A percentile compares a stretch with the other conserved stretches of the same genome.
Evolutionary conservation across 1,140 invertebrate species (phyloP).

Genomic region (Drosophila bifasciata): DNA sequence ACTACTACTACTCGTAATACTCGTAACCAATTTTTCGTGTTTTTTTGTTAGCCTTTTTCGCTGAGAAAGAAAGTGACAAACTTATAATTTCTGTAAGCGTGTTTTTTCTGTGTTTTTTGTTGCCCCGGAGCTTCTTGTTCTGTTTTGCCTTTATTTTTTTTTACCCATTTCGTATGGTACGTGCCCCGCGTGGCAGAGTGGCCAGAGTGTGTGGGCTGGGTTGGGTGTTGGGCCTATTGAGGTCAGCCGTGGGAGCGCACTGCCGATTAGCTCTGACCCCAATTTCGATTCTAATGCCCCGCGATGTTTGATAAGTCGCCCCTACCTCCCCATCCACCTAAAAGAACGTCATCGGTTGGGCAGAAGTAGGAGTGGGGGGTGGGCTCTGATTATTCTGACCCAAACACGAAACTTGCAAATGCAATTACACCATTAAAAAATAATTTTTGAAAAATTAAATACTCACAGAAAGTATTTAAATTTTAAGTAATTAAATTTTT

Average conservation of each 20-base stretch:
- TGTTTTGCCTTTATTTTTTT: constrained; percentile 15
- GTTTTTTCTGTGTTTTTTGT: constrained; percentile 1
- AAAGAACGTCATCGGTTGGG: no score
- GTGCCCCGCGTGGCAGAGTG: constrained; percentile 36
- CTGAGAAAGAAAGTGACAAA: constrained; percentile 34
- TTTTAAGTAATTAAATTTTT: no score
- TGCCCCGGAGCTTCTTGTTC: constrained; percentile 32
- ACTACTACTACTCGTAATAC: no score
- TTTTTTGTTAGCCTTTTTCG: constrained; percentile 4
- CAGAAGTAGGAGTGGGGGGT: no score
- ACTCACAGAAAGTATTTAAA: no score
- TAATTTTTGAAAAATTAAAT: no score
- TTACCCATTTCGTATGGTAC: constrained; percentile 11
- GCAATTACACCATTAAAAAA: no score
- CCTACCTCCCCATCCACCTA: no score
- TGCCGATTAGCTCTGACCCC: constrained; percentile 36
- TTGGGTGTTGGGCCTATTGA: constrained; percentile 24
- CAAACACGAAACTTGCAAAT: no score
- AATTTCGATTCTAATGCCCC: constrained; percentile 12
- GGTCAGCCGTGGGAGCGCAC: constrained; percentile 37
- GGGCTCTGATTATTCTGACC: no score
- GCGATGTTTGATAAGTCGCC: constrained; percentile 26
- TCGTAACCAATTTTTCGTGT: constrained; percentile 2
- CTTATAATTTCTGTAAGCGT: constrained; percentile 23
- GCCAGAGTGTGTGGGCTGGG: not conserved